phyloP scores from a whole-genome alignment of 2,797 vertebrate genomes.

The Myotis pilosus region DNA sequence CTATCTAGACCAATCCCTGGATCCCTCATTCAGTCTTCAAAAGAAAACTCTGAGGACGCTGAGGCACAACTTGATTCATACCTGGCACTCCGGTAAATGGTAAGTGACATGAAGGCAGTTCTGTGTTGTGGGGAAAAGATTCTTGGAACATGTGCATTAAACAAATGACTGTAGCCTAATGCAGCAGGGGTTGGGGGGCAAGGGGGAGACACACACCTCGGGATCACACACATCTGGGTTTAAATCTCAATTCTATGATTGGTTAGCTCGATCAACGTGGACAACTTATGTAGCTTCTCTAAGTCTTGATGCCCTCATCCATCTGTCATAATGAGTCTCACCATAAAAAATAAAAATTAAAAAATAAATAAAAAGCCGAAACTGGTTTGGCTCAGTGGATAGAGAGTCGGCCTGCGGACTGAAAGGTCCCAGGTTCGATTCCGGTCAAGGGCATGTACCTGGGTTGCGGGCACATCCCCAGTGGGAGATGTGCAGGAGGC shows the following conservation, averaged over 20 bases:
- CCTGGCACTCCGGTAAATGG: neutral
- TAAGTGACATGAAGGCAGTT: neutral
- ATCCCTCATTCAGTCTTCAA: neutral
- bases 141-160: neutral
- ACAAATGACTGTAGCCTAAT: neutral
- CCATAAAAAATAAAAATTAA: neutral
- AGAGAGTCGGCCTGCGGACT: no score
- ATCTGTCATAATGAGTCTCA: neutral
- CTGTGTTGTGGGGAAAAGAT: neutral
- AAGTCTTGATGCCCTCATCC: neutral
- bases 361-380: no score
- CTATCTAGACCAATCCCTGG: neutral
- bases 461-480: no score
- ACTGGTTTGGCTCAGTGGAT: no score
- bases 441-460: no score
- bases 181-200: accelerated
- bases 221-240: neutral
- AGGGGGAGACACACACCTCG: neutral
- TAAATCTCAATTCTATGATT: neutral
- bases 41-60: neutral
- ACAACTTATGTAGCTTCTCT: neutral
- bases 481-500: no score
- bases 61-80: neutral
- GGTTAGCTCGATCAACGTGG: neutral
- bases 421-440: no score